Evolutionary conservation across 2,888 invertebrate genomes (phyloP).

Genomic region (Willowsia nigromaculata): DNA sequence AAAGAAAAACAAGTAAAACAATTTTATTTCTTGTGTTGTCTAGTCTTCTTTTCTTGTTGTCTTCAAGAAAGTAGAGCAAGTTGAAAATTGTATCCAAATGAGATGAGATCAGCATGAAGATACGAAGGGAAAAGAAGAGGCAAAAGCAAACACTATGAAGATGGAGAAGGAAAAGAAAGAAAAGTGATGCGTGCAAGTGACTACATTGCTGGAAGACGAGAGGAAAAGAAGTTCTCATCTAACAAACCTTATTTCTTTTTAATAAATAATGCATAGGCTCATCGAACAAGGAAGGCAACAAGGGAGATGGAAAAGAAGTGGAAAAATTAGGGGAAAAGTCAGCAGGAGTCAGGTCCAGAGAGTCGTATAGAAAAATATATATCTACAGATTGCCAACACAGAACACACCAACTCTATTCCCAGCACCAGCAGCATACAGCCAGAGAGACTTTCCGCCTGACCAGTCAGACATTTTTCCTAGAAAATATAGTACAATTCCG

Average conservation of each 20-base stretch:
- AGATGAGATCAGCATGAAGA: not conserved
- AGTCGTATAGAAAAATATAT: not conserved
- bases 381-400: not conserved
- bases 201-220: not conserved
- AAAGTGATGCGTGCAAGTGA: slow-evolving; percentile 23
- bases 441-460: not conserved
- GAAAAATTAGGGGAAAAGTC: slow-evolving; percentile 17
- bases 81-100: slow-evolving; percentile 39
- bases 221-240: not conserved
- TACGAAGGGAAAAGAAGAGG: not conserved
- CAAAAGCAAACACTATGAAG: slow-evolving; percentile 6
- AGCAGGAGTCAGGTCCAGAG: slow-evolving; percentile 28
- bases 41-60: slow-evolving; percentile 24
- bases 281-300: slow-evolving; percentile 48
- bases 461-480: not conserved
- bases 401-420: not conserved
- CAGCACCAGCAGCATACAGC: not conserved
- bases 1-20: slow-evolving; percentile 3
- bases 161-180: slow-evolving; percentile 13
- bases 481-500: not conserved
- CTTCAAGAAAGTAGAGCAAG: slow-evolving; percentile 26
- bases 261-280: slow-evolving; percentile 61
- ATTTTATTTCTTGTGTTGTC: not conserved
- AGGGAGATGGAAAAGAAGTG: not conserved
- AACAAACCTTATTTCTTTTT: slow-evolving; percentile 31